Evolutionary conservation across 1,140 invertebrate species (phyloP), one percentile per base, ranked within the genome.

Genomic region (Drosophila tani): DNA sequence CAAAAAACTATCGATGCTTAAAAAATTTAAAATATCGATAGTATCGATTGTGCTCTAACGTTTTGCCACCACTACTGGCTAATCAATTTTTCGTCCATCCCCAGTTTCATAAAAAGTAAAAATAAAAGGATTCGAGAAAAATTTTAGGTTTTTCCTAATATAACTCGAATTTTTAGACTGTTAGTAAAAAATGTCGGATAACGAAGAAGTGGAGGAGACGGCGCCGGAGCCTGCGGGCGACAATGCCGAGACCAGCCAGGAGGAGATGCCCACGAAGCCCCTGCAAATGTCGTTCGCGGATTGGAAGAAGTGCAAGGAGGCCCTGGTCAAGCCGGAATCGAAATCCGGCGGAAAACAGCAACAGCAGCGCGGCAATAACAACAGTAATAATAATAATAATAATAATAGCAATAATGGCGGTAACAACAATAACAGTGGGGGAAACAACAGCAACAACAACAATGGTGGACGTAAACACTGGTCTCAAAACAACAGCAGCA

Each of bases 261-360:
- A 69, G 21, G 62, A 65, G 6, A 8, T 11, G 11, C 19, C 3
- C 3, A 2, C 63, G 0, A 78, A 73, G 1, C 73, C 84, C 8
- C 41, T 86, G 32, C 49, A 74, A 58, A 91, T 91, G 78, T 91
- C 87, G 0, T 91, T 91, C 47, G 81, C 78, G 9, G 87, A 91
- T 62, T 91, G 87, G 87, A 91, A 91, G 19, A 91, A 91, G 46
- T 75, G 67, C 59, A 88, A 84, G 32, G 86, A 85, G 14, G 64
- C 67, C 0, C 62, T 82, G 1, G 15, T n/a, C 4, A 83, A 78
- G 21, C 67, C 51, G 8, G 64, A 80, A 12, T 45, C 65, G 8
- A 71, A 73, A 24, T 45, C 43, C 35, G 63, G 50, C 2, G 53
- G 19, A 21, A 19, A 55, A n/a, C 14, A 55, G 14, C 40, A 41